These are phyloP conservation scores for Bombus superbus DNA, from an alignment of 1,140 invertebrate genomes.

Conservation along the genomic window DNA sequence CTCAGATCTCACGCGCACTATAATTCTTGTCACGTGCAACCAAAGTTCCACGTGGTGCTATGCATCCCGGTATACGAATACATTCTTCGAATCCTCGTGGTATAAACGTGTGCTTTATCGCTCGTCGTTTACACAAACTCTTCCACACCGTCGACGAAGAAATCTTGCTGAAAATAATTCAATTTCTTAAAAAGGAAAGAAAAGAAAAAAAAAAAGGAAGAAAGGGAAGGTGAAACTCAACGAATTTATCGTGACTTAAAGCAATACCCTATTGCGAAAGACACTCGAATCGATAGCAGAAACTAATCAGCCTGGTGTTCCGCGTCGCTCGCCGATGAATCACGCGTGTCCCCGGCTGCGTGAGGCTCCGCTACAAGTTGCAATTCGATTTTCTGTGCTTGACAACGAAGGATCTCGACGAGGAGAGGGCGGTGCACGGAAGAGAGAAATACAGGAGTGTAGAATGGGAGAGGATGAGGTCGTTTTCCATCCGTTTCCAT, in stretches of 20 bases:
- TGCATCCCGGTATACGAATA: too few species aligned
- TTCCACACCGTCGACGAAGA: neutral
- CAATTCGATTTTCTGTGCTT: constrained; percentile 79
- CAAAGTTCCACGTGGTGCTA: neutral
- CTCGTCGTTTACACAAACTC: neutral
- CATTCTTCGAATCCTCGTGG: neutral
- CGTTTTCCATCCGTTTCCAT: constrained; percentile 72
- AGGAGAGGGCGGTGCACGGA: constrained; percentile 9
- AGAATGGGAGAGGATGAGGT: neutral
- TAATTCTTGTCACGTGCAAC: neutral
- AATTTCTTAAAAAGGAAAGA: too few species aligned
- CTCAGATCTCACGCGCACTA: neutral
- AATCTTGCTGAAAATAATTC: neutral
- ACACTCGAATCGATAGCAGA: constrained; percentile 61
- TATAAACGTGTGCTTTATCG: neutral
- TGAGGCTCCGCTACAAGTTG: constrained; percentile 72
- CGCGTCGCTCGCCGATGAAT: constrained; percentile 72
- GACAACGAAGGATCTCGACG: constrained; percentile 6
- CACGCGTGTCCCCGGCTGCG: constrained; percentile 58
- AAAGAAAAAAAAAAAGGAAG: neutral
- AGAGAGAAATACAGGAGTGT: neutral
- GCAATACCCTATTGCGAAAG: neutral
- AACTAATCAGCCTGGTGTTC: constrained; percentile 73
- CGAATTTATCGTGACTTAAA: neutral
- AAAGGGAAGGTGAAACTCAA: neutral